Evolutionary conservation across 64 coral and sea anemone genomes (phyloP), one percentile per base, ranked within the genome.

Genomic region (Montipora sp.): DNA sequence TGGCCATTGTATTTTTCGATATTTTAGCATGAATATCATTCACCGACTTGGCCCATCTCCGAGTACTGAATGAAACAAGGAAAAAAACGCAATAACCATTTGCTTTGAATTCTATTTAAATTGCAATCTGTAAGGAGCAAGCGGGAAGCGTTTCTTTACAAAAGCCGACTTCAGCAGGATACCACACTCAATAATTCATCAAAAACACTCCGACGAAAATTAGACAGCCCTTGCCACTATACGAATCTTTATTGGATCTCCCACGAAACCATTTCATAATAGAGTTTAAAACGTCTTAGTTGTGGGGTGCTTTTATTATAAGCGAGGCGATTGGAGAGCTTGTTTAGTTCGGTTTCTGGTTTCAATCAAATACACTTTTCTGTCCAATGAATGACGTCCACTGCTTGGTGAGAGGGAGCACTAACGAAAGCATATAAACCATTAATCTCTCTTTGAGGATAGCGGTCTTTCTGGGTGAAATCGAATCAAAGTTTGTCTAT

Each of bases 121-220:
- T 83, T 83, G 14, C 59, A 27, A 36, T 83, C 44, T 6, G 16
- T 16, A 5, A 55, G 5, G 16, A 83, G 27, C 59, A 83, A 58
- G 36, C 67, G 80, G 21, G 14, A 47, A 65, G 13, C 6, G 13
- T 44, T 18, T 9, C 27, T 59, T 83, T 10, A 68, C 24, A 44
- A 8, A 72, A 15, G 44, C 75, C 46, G 75, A 12, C 45, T 85
- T 5, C 82, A 72, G 82, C 82, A n/a, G 82, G 82, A 44, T 21
- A 85, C 65, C 63, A 45, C 20, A 85, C 65, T 85, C 65, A 85
- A 85, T 73, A 71, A 85, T 85, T 71, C 65, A 85, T 85, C 82
- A 85, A 85, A 85, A 63, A 70, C 22, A 22, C 63, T 50, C 82
- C 82, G 66, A 68, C 65, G 50, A 21, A 85, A 50, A 49, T 19